Conservation (phyloP, 2,113 vertebrate genomes). For the Hippotragus niger region DNA sequence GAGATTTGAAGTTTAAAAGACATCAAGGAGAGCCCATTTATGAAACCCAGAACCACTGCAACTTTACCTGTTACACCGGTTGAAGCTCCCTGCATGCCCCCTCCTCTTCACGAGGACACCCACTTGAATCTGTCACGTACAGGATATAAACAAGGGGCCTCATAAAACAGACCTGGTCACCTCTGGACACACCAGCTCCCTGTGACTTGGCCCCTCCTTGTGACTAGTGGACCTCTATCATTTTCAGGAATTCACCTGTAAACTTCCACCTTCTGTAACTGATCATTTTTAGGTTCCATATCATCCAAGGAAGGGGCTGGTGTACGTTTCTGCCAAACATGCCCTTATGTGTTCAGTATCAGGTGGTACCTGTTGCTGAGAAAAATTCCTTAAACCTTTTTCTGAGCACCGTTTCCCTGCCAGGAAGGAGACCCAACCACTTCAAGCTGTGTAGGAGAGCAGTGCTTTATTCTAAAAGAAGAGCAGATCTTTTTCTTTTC, state of each 20-base stretch:
- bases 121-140: rapidly evolving
- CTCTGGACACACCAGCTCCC: background rate
- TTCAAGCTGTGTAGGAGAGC: rapidly evolving
- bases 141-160: no score
- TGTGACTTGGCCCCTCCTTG: background rate
- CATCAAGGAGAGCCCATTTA: background rate
- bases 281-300: background rate
- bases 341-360: background rate
- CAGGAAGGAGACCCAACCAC: background rate
- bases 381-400: background rate
- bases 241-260: background rate
- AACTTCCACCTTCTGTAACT: background rate
- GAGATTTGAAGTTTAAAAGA: background rate
- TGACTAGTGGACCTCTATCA: background rate
- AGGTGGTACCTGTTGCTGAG: background rate
- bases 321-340: background rate
- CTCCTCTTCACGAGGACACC: background rate
- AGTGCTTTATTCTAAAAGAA: background rate
- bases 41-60: background rate
- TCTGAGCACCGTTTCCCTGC: background rate
- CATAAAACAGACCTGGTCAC: rapidly evolving
- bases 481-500: background rate
- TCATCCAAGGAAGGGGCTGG: background rate
- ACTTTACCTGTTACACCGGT: rapidly evolving
- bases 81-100: rapidly evolving